Base-by-base conservation (phyloP, 2,888 invertebrate genomes). In the Smittia sp. region DNA sequence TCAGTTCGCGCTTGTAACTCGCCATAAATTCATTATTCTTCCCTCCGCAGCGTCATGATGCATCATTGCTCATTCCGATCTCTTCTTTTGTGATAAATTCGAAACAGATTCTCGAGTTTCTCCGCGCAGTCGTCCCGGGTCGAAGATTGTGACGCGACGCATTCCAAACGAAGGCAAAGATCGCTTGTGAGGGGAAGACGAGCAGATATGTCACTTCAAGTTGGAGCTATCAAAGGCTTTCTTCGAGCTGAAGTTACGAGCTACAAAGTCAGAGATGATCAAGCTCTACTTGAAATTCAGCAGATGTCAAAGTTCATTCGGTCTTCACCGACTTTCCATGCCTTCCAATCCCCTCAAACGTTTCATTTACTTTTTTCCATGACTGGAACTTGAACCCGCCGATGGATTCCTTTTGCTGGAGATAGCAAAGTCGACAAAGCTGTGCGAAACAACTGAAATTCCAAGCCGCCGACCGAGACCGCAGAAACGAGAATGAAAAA, bases 11-110 rank as follows among this genome's bases (percentile, higher is more conserved):
- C 41, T 67, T 67, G 41, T 68, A 24, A 38, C 46, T 20, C 41
- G 38, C 41, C 24, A 68, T 68, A 68, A 68, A 68, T 68, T 68
- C 68, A 68, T 68, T 68, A 68, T 22, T 68, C 25, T 68, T 46
- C 68, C 68, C 24, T 41, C n/a, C 18, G 1, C 22, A 22, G 18
- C 18, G n/a, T 22, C 18, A 58, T 58, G 13, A 58, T 22, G 58
- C 58, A 58, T 58, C 58, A 58, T 58, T 46, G 11, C 46, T 46
- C 22, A 58, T 18, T 11, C 46, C 4, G 46, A 6, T 46, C 15
- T 46, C 58, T 22, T 58, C 20, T 58, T 58, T 22, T 58, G 7
- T 58, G 58, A 58, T 58, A 22, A 58, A 58, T 58, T 18, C 18
- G 58, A 58, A 58, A 58, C 58, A 58, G 58, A 58, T 18, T 58